Base-by-base conservation (phyloP, 1,140 invertebrate species). In the Tetramorium alpestre region DNA sequence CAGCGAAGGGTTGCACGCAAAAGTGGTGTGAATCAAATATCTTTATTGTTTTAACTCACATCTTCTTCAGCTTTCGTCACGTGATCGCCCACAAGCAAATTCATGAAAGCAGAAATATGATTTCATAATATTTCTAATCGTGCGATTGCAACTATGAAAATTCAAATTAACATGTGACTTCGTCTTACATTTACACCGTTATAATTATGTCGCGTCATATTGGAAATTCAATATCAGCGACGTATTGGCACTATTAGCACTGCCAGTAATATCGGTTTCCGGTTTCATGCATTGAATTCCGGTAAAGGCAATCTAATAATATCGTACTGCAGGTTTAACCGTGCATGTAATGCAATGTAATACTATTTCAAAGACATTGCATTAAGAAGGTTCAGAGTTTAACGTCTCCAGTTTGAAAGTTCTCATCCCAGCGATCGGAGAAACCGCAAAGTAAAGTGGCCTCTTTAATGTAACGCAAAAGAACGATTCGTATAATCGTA, bases 281-380 rank as follows among this genome's bases (percentile, higher is more conserved):
- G 49, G 64, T 69, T 81, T 81, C 62, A 44, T 60, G 44, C 67
- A 81, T 81, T n/a, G 54, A 13, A 84, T 75, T 84, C 54, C 80
- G 44, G 54, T 84, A 16, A 75, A 75, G 54, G 80, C 80, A 38
- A 84, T 84, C 54, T 84, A 84, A 84, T 75, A 75, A 72, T n/a
- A 13, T 75, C 54, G 69, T 33, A 44, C n/a, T 81, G 67, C 64
- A 47, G 69, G 47, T 73, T 84, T 84, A 84, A 84, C 28, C 10
- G 69, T 33, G 41, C 54, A 38, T 60, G 54, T 73, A 60, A 84
- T 13, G 56, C 11, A 54, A 25, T 18, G 41, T 60, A 73, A 75
- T 73, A 60, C 25, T 73, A 54, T 22, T 60, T 18, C 13, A 28
- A 75, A 84, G 80, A 75, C 13, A 18, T 70, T 5, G 16, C 28